These are phyloP conservation scores for Brachionus manjavacas DNA, from an alignment of 1,140 invertebrate species.

Conservation along the genomic window DNA sequence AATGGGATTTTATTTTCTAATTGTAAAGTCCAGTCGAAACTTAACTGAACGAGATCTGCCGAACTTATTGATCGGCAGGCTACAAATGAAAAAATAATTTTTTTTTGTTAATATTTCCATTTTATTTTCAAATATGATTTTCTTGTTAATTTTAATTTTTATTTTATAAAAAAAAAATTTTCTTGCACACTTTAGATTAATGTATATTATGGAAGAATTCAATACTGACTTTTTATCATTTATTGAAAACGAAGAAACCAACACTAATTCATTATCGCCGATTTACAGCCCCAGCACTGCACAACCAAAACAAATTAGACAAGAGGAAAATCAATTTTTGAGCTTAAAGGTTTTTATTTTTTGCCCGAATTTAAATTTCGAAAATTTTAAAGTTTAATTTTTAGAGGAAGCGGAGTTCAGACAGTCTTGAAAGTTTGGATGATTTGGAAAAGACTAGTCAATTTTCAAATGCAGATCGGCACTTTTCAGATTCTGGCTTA, in stretches of 20 bases:
- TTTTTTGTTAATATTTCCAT: background rate
- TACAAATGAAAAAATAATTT: background rate
- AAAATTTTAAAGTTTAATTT: background rate
- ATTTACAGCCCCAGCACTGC: background rate
- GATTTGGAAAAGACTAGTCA: slow-evolving; percentile 8
- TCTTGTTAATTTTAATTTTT: background rate
- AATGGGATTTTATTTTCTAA: background rate
- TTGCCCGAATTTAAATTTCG: background rate
- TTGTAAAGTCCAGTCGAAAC: too few relatives aligned
- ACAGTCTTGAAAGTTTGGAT: slow-evolving; percentile 26
- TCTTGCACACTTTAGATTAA: background rate
- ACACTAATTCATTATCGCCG: background rate
- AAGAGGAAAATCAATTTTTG: background rate
- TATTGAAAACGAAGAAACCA: background rate
- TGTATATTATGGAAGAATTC: background rate
- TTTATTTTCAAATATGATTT: background rate
- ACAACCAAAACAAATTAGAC: background rate
- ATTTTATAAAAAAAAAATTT: background rate
- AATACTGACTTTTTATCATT: background rate
- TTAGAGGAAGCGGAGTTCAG: slow-evolving; percentile 1
- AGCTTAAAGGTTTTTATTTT: background rate
- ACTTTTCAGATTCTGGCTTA: background rate
- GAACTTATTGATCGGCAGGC: too few relatives aligned
- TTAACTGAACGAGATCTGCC: too few relatives aligned
- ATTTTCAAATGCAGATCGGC: background rate